phyloP scores from a whole-genome alignment of 2,113 vertebrate species.

The Crotophaga sulcirostris region DNA sequence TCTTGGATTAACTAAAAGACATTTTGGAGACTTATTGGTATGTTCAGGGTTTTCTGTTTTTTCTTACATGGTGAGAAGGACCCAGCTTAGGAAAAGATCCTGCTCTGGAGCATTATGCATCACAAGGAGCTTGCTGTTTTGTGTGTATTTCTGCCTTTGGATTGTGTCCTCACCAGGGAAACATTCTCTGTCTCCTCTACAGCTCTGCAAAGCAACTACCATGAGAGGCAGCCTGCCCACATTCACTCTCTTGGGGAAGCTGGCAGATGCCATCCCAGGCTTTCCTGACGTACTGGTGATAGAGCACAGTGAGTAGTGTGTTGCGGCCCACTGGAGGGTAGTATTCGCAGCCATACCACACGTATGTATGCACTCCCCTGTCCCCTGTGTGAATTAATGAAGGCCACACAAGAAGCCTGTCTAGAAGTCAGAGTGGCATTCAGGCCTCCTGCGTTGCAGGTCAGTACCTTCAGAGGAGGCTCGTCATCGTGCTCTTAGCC shows the following conservation, averaged over 20 bases:
- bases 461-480: background rate
- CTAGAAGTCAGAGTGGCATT: background rate
- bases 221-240: conserved; percentile 77
- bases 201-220: conserved; percentile 70
- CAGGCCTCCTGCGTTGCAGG: background rate
- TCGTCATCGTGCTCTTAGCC: background rate
- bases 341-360: background rate
- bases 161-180: background rate
- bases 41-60: background rate
- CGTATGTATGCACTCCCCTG: accelerated
- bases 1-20: background rate
- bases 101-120: background rate
- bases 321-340: background rate
- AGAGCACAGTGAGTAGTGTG: conserved; percentile 80
- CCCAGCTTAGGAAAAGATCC: background rate
- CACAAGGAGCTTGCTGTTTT: background rate
- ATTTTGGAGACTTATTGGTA: background rate
- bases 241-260: conserved; percentile 86
- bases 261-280: conserved; percentile 81
- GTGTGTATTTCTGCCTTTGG: background rate
- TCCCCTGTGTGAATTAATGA: background rate
- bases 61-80: background rate
- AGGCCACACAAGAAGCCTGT: background rate
- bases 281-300: conserved; percentile 79
- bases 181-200: background rate